A percentile compares a stretch with the other conserved stretches of the same genome.
phyloP scores from a whole-genome alignment of 2,888 invertebrate genomes.

The Baccha elongata region DNA sequence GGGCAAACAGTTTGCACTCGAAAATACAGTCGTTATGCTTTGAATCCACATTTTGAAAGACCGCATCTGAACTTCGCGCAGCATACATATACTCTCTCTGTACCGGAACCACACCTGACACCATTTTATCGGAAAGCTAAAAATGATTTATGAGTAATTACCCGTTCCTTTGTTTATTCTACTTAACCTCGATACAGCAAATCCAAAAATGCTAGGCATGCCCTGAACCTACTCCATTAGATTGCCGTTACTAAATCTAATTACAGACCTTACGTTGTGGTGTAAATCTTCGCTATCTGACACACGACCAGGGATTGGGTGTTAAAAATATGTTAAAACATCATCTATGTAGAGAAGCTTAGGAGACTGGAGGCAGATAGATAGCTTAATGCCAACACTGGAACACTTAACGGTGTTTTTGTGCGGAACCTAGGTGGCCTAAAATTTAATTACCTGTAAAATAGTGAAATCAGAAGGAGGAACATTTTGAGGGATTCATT shows the following conservation, averaged over 20 bases:
- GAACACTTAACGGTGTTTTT: slow-evolving; percentile 23
- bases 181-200: slow-evolving; percentile 61
- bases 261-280: slow-evolving; percentile 22
- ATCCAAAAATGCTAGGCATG: slow-evolving; percentile 7
- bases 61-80: background rate
- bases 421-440: background rate
- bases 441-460: slow-evolving; percentile 65
- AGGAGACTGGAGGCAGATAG: slow-evolving; percentile 7
- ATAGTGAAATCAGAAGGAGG: slow-evolving; percentile 15
- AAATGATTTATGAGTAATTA: slow-evolving; percentile 77
- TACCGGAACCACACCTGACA: slow-evolving; percentile 32
- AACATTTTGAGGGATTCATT: slow-evolving; percentile 38
- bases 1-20: slow-evolving; percentile 34
- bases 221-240: slow-evolving; percentile 10
- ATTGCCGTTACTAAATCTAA: slow-evolving; percentile 13
- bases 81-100: no score
- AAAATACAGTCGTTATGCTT: background rate
- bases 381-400: slow-evolving; percentile 18
- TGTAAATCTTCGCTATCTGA: slow-evolving; percentile 39
- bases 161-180: slow-evolving; percentile 65
- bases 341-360: slow-evolving; percentile 22
- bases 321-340: slow-evolving; percentile 27
- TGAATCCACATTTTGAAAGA: background rate
- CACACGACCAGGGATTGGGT: slow-evolving; percentile 6
- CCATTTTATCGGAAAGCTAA: slow-evolving; percentile 58